phyloP scores from a whole-genome alignment of 2,888 invertebrate species.

The Eristalis pertinax region DNA sequence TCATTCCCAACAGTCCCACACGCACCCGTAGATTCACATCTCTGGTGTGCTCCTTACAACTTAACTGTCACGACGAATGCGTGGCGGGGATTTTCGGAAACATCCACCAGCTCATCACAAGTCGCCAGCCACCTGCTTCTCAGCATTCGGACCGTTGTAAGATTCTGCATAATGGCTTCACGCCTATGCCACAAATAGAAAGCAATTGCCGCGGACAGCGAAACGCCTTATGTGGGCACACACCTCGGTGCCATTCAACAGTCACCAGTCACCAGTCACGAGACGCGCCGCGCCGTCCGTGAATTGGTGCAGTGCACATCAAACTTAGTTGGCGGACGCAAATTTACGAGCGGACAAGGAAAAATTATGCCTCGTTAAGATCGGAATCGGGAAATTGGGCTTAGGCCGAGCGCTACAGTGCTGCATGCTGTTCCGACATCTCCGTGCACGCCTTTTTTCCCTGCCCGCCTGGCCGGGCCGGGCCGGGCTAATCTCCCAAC shows the following conservation, averaged over 20 bases:
- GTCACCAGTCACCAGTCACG: conserved; percentile 25
- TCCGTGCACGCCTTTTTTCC: conserved; percentile 32
- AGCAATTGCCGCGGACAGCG: neutral
- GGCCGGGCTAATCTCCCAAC: conserved; percentile 22
- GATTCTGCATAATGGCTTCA: conserved; percentile 42
- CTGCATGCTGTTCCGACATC: conserved; percentile 56
- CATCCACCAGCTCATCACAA: conserved; percentile 14
- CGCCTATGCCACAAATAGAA: conserved; percentile 46
- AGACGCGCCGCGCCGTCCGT: conserved; percentile 14
- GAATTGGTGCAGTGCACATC: conserved; percentile 41
- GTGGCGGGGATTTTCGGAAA: conserved; percentile 51
- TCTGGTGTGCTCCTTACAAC: conserved; percentile 2
- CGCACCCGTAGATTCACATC: neutral
- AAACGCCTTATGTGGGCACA: conserved; percentile 52
- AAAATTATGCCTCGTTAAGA: conserved; percentile 69
- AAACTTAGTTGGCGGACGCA: conserved; percentile 48
- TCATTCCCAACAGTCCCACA: conserved; percentile 36
- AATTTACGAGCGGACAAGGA: conserved; percentile 68
- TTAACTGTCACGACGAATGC: conserved; percentile 46
- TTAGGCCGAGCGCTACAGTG: conserved; percentile 37
- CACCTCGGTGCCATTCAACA: conserved; percentile 39
- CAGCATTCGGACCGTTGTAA: conserved; percentile 10
- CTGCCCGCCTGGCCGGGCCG: neutral
- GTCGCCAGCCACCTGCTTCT: conserved; percentile 55
- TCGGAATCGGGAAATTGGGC: conserved; percentile 55